These are phyloP conservation scores for Eutrigla gurnardus DNA, from an alignment of 2,797 vertebrate species.

Conservation along the genomic window DNA sequence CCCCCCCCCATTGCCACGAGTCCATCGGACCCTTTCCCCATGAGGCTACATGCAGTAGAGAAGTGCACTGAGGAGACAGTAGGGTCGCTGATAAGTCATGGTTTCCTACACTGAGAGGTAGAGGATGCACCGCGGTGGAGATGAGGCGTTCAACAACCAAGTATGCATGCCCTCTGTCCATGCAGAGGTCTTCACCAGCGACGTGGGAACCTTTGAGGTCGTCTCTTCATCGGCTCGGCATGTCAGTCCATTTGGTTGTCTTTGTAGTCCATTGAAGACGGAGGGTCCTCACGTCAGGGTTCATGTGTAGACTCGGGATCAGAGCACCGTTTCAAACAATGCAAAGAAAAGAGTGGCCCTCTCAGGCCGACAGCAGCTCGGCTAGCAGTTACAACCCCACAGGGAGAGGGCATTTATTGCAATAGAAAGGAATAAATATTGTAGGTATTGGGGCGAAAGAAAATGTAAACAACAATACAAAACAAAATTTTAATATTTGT, in stretches of 20 bases:
- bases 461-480: slow-evolving; percentile 6
- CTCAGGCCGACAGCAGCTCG: slow-evolving; percentile 47
- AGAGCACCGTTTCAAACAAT: slow-evolving; percentile 52
- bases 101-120: slow-evolving; percentile 76
- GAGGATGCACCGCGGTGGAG: slow-evolving; percentile 69
- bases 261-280: slow-evolving; percentile 64
- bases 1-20: slow-evolving; percentile 43
- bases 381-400: slow-evolving; percentile 42
- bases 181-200: slow-evolving; percentile 62
- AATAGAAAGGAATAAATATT: slow-evolving; percentile 42
- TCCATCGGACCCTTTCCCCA: slow-evolving; percentile 49
- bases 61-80: slow-evolving; percentile 40
- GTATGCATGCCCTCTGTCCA: slow-evolving; percentile 63
- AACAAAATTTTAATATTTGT: slow-evolving; percentile 27
- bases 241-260: slow-evolving; percentile 66
- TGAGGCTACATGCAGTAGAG: slow-evolving; percentile 59
- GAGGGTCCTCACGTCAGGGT: slow-evolving; percentile 54
- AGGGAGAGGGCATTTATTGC: slow-evolving; percentile 60
- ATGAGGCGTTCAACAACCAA: slow-evolving; percentile 56
- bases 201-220: slow-evolving; percentile 51
- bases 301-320: slow-evolving; percentile 41
- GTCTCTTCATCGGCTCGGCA: slow-evolving; percentile 56
- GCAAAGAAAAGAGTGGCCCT: slow-evolving; percentile 45
- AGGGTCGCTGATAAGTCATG: slow-evolving; percentile 46
- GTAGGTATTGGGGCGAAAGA: slow-evolving; percentile 1